phyloP scores from a whole-genome alignment of 1,140 invertebrate species.

The Brachionus koreanus region DNA sequence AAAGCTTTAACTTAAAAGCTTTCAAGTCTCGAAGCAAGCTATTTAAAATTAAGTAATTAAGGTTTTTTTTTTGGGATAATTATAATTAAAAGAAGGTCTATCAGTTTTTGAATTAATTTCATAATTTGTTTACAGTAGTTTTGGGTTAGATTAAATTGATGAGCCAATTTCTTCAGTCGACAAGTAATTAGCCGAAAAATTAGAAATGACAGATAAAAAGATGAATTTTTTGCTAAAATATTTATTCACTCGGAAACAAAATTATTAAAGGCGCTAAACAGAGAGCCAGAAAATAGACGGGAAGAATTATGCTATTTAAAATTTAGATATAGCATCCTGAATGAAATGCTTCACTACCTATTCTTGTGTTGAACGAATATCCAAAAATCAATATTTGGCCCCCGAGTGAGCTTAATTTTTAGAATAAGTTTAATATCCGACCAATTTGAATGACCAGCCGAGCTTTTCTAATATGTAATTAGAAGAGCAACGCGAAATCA shows the following conservation, averaged over 20 bases:
- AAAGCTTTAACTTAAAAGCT: neutral
- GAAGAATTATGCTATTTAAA: constrained; percentile 2
- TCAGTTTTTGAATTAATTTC: neutral
- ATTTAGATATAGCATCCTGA: neutral
- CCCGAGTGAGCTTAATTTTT: neutral
- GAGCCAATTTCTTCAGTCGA: neutral
- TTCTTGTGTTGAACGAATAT: neutral
- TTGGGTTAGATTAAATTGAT: neutral
- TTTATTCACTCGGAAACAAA: neutral
- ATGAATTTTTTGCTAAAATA: neutral
- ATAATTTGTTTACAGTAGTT: neutral
- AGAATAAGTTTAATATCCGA: constrained; percentile 14
- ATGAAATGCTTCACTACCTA: neutral
- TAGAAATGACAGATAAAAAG: neutral
- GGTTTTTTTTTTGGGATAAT: neutral
- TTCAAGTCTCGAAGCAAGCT: neutral
- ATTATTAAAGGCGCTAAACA: neutral
- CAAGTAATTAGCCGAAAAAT: neutral
- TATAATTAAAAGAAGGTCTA: neutral
- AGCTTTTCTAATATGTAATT: constrained; percentile 18
- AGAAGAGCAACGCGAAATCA: neutral
- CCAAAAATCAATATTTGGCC: constrained; percentile 15
- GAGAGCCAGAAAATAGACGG: neutral
- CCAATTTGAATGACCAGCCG: constrained; percentile 8
- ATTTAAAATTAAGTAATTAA: neutral